These are phyloP conservation scores for Rapana venosa DNA, from an alignment of 2,888 invertebrate genomes.

Conservation along the genomic window DNA sequence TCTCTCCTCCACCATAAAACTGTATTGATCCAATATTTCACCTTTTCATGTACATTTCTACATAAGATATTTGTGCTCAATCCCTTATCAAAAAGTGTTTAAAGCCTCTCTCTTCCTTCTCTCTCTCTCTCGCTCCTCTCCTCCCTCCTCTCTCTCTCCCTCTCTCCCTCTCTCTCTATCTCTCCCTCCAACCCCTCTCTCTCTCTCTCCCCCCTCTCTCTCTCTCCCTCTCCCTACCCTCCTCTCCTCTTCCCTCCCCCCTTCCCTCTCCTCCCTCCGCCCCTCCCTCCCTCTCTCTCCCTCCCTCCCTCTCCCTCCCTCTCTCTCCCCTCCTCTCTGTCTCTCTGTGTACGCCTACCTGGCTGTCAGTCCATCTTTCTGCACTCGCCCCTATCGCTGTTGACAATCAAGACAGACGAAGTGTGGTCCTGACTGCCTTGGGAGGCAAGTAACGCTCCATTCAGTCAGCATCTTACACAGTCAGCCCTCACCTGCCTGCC, in stretches of 20 bases:
- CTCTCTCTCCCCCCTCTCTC: conserved; percentile 2
- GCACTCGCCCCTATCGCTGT: neutral
- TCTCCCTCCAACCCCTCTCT: conserved; percentile 42
- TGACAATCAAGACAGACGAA: too few species aligned
- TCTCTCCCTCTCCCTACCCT: conserved; percentile 32
- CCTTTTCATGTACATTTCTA: too few species aligned
- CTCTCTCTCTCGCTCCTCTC: neutral
- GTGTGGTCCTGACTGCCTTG: neutral
- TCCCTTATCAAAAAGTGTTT: conserved; percentile 30
- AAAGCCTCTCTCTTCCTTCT: too few species aligned
- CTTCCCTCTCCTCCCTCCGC: neutral
- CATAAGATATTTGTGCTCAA: neutral
- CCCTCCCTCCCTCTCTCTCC: neutral
- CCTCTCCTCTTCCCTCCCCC: neutral
- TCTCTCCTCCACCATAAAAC: neutral
- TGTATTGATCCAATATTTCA: too few species aligned
- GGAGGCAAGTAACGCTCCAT: neutral
- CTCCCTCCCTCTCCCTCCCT: too few species aligned
- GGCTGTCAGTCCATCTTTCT: neutral
- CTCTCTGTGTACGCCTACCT: neutral
- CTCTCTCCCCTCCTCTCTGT: neutral
- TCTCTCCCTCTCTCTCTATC: conserved; percentile 37
- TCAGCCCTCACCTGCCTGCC: too few species aligned
- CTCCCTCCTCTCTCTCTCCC: neutral
- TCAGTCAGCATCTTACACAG: too few species aligned